Evolutionary conservation across 2,888 invertebrate genomes (phyloP).

Genomic region (Alsophila aescularia): DNA sequence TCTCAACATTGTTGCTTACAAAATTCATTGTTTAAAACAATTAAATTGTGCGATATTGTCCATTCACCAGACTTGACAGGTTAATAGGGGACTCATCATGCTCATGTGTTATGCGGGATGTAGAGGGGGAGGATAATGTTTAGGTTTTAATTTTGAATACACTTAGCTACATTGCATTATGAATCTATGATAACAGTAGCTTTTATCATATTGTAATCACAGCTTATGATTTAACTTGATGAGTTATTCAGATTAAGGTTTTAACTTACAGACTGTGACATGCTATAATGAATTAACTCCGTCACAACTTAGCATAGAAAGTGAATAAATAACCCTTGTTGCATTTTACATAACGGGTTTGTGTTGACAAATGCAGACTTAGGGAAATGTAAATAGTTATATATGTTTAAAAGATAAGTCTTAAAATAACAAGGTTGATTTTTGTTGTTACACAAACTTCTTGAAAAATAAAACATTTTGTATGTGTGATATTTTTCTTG

Average conservation of each 20-base stretch:
- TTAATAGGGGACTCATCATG: conserved; percentile 48
- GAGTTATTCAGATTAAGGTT: conserved; percentile 73
- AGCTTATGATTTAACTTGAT: conserved; percentile 75
- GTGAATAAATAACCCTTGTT: conserved; percentile 77
- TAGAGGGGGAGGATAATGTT: conserved; percentile 74
- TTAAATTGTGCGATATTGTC: too few species aligned
- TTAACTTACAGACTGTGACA: conserved; percentile 76
- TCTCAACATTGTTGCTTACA: too few species aligned
- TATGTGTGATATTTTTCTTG: conserved; percentile 79
- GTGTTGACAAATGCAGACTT: conserved; percentile 81
- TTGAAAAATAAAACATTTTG: conserved; percentile 84
- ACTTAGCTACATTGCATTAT: conserved; percentile 68
- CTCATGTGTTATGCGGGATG: conserved; percentile 53
- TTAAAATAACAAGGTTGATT: conserved; percentile 82
- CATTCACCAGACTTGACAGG: too few species aligned
- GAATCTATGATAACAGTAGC: conserved; percentile 77
- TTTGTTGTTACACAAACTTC: conserved; percentile 84
- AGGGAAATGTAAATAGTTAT: conserved; percentile 83
- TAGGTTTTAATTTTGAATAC: conserved; percentile 73
- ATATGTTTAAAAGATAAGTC: conserved; percentile 82
- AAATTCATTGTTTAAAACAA: too few species aligned
- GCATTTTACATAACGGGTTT: conserved; percentile 82
- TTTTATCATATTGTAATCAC: conserved; percentile 76
- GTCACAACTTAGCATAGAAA: conserved; percentile 82
- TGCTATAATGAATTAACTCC: conserved; percentile 75